Conservation (phyloP, 2,888 invertebrate genomes). For the Perizoma flavofasciatum region DNA sequence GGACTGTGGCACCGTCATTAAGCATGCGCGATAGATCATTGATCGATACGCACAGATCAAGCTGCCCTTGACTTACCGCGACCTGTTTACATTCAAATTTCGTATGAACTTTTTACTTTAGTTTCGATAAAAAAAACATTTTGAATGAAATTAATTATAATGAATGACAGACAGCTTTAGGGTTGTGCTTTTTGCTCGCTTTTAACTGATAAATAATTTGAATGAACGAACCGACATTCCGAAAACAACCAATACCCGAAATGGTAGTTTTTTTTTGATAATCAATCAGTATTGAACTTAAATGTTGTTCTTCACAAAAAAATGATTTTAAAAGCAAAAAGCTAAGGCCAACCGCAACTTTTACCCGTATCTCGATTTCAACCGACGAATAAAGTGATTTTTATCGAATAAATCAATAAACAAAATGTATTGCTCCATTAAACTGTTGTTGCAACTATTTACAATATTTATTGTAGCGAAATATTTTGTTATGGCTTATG, state of each 20-base stretch:
- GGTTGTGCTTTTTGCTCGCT: conserved; percentile 2
- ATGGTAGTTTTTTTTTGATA: too few relatives aligned
- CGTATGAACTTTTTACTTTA: conserved; percentile 18
- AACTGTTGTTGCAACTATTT: conserved; percentile 10
- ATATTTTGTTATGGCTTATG: conserved; percentile 10
- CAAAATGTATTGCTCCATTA: conserved; percentile 4
- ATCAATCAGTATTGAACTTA: background rate
- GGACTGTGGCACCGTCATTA: conserved; percentile 34
- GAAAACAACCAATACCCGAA: too few relatives aligned
- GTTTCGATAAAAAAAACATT: conserved; percentile 1
- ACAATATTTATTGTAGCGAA: background rate
- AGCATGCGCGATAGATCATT: conserved; percentile 54
- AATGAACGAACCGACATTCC: too few relatives aligned
- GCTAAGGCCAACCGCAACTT: conserved; percentile 4
- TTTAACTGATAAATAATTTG: conserved; percentile 1
- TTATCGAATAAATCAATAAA: conserved; percentile 5
- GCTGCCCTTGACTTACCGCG: conserved; percentile 68
- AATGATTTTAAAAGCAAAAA: background rate
- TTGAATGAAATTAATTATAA: conserved; percentile 6
- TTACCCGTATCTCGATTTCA: background rate
- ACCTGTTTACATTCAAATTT: conserved; percentile 34
- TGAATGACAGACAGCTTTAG: background rate
- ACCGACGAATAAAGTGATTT: conserved; percentile 4
- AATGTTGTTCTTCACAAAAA: too few relatives aligned
- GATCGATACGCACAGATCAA: conserved; percentile 62